Evolutionary conservation across 2,888 invertebrate genomes (phyloP), one percentile per base, ranked within the genome.

Genomic region (Trisateles emortualis): DNA sequence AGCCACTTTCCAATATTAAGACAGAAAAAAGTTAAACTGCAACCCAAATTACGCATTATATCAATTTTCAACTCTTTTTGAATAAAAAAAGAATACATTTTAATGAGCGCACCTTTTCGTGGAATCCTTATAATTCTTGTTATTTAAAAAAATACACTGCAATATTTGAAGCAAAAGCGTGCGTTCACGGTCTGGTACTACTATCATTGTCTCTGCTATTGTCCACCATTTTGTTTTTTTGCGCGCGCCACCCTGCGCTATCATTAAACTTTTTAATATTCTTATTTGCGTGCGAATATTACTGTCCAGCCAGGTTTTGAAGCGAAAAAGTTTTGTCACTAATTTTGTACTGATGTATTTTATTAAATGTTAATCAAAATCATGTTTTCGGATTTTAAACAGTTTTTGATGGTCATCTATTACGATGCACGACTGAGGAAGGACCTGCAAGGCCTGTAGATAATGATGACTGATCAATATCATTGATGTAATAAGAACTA

Each of bases 181-280:
- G 61, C 55, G 68, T 83, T 83, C 72, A 83, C 83, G 83, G 83
- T 83, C 83, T 83, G 83, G 74, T 83, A 78, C 74, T 76, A 81
- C 78, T 76, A 82, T 83, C 78, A 81, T 82, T 83, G 79, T 82
- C 75, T 76, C 71, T 71, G 66, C 72, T 68, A 78, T 78, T 79
- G 80, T 79, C 71, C 71, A 72, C 76, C 71, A 74, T 75, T 66
- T 69, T 77, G 68, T 59, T 63, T 63, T 61, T 72, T 70, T 70
- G 64, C 67, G 62, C 66, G 57, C 66, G 71, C 68, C 59, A 60
- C 61, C 59, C 68, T 60, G 64, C 48, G 53, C 65, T 70, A 69
- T 77, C 76, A 78, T 81, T 81, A 80, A 75, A 70, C 71, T 70
- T 65, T 74, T 76, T 74, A 60, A 66, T 68, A 55, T 66, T 68